These are phyloP conservation scores for Endotricha flammealis DNA, from an alignment of 2,888 invertebrate genomes.

Conservation along the genomic window DNA sequence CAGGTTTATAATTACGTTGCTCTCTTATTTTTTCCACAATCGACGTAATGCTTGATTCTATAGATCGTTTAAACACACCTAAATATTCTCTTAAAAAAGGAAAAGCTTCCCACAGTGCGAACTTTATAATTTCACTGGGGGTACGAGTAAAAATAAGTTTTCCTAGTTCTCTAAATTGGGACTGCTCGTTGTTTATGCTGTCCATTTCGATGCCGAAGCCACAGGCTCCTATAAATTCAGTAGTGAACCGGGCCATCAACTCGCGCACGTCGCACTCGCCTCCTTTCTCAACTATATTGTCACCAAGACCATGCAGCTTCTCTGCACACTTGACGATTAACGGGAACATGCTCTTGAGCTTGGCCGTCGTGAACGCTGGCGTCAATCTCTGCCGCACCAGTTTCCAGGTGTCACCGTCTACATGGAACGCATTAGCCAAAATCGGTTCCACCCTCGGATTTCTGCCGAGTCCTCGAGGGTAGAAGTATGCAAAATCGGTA, in stretches of 20 bases:
- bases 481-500: slow-evolving; percentile 45
- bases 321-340: slow-evolving; percentile 50
- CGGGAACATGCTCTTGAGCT: slow-evolving; percentile 59
- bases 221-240: slow-evolving; percentile 50
- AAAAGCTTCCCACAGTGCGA: slow-evolving; percentile 35
- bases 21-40: slow-evolving; percentile 37
- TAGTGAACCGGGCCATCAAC: slow-evolving; percentile 50
- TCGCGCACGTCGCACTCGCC: slow-evolving; percentile 41
- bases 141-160: slow-evolving; percentile 32
- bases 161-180: slow-evolving; percentile 38
- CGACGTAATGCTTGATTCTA: slow-evolving; percentile 25
- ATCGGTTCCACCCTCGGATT: slow-evolving; percentile 38
- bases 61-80: slow-evolving; percentile 17
- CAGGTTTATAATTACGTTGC: slow-evolving; percentile 44
- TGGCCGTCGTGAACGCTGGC: slow-evolving; percentile 53
- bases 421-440: slow-evolving; percentile 41
- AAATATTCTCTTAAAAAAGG: slow-evolving; percentile 33
- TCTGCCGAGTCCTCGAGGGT: slow-evolving; percentile 40
- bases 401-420: slow-evolving; percentile 55
- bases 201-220: slow-evolving; percentile 50
- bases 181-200: slow-evolving; percentile 41
- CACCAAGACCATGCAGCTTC: slow-evolving; percentile 37
- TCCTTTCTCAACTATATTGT: slow-evolving; percentile 23
- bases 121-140: slow-evolving; percentile 20
- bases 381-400: slow-evolving; percentile 52